A percentile compares a stretch with the other conserved stretches of the same genome.
These are phyloP conservation scores for Trissolcus brochymenae DNA, from an alignment of 2,888 invertebrate species.

Conservation along the genomic window DNA sequence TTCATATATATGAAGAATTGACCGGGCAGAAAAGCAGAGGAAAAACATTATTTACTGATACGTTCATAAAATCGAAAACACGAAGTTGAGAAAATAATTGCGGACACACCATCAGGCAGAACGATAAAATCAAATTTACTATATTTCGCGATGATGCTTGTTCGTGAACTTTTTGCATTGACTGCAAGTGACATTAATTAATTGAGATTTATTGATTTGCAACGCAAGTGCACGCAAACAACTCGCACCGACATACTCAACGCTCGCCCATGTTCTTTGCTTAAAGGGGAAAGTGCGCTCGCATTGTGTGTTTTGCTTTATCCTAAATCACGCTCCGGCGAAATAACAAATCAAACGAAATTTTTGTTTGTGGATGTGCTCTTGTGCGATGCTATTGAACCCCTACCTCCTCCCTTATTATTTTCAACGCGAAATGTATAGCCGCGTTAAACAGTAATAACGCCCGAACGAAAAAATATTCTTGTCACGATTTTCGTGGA, in stretches of 20 bases:
- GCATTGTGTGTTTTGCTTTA: conserved; percentile 1
- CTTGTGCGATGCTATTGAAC: conserved; percentile 12
- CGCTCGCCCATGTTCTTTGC: conserved; percentile 3
- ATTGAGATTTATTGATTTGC: conserved; percentile 46
- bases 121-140: conserved; percentile 14
- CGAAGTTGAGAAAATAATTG: neutral
- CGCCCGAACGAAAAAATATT: conserved; percentile 23
- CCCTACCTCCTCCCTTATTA: conserved; percentile 2
- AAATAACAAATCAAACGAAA: conserved; percentile 13
- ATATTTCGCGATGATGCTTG: conserved; percentile 20
- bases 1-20: no score
- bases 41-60: no score
- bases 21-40: no score
- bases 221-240: conserved; percentile 27
- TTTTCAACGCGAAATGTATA: conserved; percentile 18
- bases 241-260: conserved; percentile 16
- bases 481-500: conserved; percentile 37
- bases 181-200: conserved; percentile 41
- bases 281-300: conserved; percentile 41
- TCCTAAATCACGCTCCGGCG: conserved; percentile 17
- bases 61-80: conserved; percentile 2
- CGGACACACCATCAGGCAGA: neutral
- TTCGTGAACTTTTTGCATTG: conserved; percentile 25
- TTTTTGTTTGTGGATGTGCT: neutral
- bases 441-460: conserved; percentile 33